Conservation (phyloP, 2,888 invertebrate species). For the Odontocolon sp. region DNA sequence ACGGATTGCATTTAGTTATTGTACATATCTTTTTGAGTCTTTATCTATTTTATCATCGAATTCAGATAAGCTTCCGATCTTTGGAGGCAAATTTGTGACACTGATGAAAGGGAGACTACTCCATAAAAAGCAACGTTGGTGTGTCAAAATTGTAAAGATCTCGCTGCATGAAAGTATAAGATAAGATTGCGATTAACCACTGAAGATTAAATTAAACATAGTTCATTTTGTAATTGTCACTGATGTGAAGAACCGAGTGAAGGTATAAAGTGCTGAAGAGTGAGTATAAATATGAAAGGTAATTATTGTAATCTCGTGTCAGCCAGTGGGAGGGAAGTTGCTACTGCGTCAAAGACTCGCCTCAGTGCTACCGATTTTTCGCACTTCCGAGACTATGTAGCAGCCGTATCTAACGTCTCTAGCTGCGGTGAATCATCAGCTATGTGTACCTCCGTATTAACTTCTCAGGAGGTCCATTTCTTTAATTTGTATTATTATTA, state of each 20-base stretch:
- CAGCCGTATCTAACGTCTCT: conserved; percentile 68
- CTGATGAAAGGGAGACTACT: too few relatives aligned
- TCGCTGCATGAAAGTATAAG: neutral
- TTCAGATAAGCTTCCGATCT: too few relatives aligned
- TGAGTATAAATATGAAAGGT: conserved; percentile 72
- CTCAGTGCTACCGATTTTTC: conserved; percentile 51
- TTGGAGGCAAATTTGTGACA: too few relatives aligned
- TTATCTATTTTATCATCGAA: neutral
- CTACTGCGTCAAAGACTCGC: conserved; percentile 70
- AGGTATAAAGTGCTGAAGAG: conserved; percentile 41
- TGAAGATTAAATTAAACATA: conserved; percentile 70
- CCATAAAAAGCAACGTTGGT: too few relatives aligned
- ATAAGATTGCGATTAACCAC: conserved; percentile 68
- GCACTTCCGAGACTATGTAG: conserved; percentile 4
- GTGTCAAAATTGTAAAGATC: neutral
- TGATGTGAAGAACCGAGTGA: conserved; percentile 40
- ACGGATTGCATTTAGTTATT: neutral
- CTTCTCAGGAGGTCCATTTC: conserved; percentile 74
- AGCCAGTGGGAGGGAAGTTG: conserved; percentile 74
- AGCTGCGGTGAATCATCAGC: conserved; percentile 44
- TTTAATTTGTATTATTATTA: conserved; percentile 74
- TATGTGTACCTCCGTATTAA: conserved; percentile 71
- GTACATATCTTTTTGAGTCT: neutral
- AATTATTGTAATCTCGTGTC: conserved; percentile 76
- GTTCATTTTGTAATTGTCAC: conserved; percentile 69